Evolutionary conservation across 2,113 vertebrate genomes (phyloP).

Genomic region (Pungitius pungitius): DNA sequence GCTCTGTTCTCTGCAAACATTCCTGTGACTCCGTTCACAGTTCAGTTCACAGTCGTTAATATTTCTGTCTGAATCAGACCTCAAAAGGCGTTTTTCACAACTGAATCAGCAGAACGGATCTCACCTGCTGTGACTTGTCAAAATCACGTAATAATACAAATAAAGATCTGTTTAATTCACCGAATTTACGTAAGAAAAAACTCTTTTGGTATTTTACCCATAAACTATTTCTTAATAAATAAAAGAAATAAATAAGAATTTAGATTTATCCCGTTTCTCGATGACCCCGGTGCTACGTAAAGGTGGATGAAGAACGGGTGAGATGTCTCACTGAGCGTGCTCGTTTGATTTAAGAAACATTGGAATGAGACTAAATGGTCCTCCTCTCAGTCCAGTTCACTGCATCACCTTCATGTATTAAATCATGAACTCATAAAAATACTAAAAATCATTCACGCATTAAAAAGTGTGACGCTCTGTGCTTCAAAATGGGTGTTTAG

Average conservation of each 20-base stretch:
- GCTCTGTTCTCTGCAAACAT: constrained; percentile 49
- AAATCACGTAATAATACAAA: neutral
- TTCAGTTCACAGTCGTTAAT: neutral
- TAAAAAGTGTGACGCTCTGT: neutral
- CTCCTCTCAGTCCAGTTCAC: neutral
- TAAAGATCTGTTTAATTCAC: neutral
- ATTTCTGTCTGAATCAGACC: neutral
- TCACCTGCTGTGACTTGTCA: neutral
- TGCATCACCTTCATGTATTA: neutral
- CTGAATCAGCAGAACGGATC: neutral
- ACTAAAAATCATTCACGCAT: no score
- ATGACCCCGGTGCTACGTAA: neutral
- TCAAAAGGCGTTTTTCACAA: neutral
- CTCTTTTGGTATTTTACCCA: neutral
- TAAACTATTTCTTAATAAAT: neutral
- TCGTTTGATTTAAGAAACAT: neutral
- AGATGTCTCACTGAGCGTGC: neutral
- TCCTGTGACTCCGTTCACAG: constrained; percentile 26
- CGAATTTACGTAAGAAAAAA: neutral
- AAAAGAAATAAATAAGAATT: neutral
- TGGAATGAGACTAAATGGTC: neutral
- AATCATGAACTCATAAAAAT: no score
- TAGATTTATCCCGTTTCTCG: neutral
- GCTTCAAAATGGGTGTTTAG: neutral
- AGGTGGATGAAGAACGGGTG: neutral